Evolutionary conservation across 2,113 vertebrate species (phyloP).

Genomic region (Forbesichthys agassizii): DNA sequence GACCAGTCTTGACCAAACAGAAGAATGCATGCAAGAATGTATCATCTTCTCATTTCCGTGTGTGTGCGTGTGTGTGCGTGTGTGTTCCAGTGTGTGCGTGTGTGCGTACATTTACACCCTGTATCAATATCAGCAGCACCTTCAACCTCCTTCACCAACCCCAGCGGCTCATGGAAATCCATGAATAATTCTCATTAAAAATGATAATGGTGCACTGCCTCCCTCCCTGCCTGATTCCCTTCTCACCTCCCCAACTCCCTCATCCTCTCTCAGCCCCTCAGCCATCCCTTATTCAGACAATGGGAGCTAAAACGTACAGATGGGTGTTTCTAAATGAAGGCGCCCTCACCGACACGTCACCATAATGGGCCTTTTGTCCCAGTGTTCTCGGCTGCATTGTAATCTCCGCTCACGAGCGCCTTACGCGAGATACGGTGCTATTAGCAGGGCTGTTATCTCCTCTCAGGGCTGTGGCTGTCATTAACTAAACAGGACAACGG

Average conservation of each 20-base stretch:
- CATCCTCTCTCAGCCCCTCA: not conserved
- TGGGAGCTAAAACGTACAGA: conserved; percentile 44
- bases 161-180: conserved; percentile 44
- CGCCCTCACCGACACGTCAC: conserved; percentile 27
- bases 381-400: conserved; percentile 14
- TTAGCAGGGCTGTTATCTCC: conserved; percentile 26
- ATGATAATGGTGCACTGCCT: conserved; percentile 34
- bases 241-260: not conserved
- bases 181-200: conserved; percentile 71
- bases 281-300: conserved; percentile 26
- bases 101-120: not conserved
- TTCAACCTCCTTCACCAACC: conserved; percentile 49
- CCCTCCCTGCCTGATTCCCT: not conserved
- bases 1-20: no score
- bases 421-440: not conserved
- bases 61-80: not conserved
- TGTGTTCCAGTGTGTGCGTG: not conserved
- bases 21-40: not conserved
- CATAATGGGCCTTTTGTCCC: conserved; percentile 31
- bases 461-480: not conserved
- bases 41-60: not conserved
- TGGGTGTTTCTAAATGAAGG: conserved; percentile 60
- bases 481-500: conserved; percentile 34
- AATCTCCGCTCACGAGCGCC: not conserved
- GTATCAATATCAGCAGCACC: conserved; percentile 44